Conservation (phyloP, 2,113 vertebrate genomes). For the Percina caprodes region DNA sequence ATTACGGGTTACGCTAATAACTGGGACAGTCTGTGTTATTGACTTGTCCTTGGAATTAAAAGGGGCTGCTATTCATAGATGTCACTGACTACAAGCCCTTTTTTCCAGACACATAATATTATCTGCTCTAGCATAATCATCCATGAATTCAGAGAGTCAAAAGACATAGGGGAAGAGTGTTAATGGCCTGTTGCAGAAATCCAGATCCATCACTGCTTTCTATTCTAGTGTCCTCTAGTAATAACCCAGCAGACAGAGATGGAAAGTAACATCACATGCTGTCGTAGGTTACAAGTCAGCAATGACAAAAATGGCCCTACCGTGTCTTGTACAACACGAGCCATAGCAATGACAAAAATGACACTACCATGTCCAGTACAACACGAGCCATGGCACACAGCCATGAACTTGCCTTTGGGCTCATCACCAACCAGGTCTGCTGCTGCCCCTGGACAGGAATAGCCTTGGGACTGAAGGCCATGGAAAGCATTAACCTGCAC, state of each 20-base stretch:
- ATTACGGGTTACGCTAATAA: slow-evolving; percentile 56
- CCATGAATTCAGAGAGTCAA: slow-evolving; percentile 7
- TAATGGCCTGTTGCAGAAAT: slow-evolving; percentile 20
- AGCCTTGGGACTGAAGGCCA: slow-evolving; percentile 26
- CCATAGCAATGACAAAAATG: slow-evolving; percentile 60
- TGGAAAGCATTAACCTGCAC: slow-evolving; percentile 30
- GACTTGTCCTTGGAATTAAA: slow-evolving; percentile 51
- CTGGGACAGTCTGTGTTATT: slow-evolving; percentile 11
- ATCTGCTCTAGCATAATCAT: slow-evolving; percentile 22
- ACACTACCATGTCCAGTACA: slow-evolving; percentile 54
- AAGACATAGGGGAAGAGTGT: background rate
- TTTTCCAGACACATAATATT: background rate
- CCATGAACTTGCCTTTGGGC: slow-evolving; percentile 37
- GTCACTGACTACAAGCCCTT: slow-evolving; percentile 1
- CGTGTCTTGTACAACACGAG: slow-evolving; percentile 51
- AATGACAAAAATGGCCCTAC: slow-evolving; percentile 62
- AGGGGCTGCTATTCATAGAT: slow-evolving; percentile 29
- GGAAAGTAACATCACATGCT: slow-evolving; percentile 72
- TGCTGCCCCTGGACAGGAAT: slow-evolving; percentile 49
- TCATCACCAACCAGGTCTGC: slow-evolving; percentile 19
- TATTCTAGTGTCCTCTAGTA: slow-evolving; percentile 37
- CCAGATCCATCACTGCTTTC: background rate
- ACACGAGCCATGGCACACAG: slow-evolving; percentile 54
- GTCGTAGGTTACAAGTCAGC: slow-evolving; percentile 46
- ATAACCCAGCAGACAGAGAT: slow-evolving; percentile 8